Base-by-base conservation (phyloP, 2,888 invertebrate genomes). In the Baccha elongata region DNA sequence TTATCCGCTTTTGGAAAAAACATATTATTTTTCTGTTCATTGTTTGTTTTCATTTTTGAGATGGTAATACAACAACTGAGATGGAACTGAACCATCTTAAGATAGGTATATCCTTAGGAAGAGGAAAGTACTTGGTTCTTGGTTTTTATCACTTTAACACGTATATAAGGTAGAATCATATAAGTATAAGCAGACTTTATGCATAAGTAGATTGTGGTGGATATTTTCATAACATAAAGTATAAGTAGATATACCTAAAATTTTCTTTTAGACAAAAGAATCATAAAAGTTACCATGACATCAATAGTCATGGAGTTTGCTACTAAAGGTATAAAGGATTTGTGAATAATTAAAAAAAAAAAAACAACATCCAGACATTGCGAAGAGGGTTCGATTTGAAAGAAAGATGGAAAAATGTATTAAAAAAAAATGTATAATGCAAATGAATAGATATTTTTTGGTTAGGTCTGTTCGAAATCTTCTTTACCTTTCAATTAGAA, bases 11-110 rank as follows among this genome's bases (percentile, higher is more conserved):
- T 35, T 37, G 1, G 32, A 21, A 40, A 58, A 29, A 44, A 40
- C 48, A 60, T 53, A 10, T n/a, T 26, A 19, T 32, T n/a, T 64
- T n/a, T 17, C 5, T 2, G 6, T 42, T 71, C 26, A 8, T 50
- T 46, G 55, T 64, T 68, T 68, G 52, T 37, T 62, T 55, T 40
- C 52, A 26, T 48, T 68, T 52, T 29, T 23, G 13, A 65, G n/a
- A n/a, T n/a, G n/a, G n/a, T 17, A 71, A 58, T 10, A 53, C 42
- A 37, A 55, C 17, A 37, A 48, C 44, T 21, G 19, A 62, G 10
- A 48, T 55, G 8, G 11, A 42, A 50, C 13, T 15, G 37, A 55
- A 62, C 15, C 64, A 26, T 62, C 19, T 37, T 52, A 37, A 13
- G n/a, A 4, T 32, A 11, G 29, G 37, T 35, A 21, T 21, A 21